A percentile compares a stretch with the other conserved stretches of the same genome.
These are phyloP conservation scores for Diarsia dahlii DNA, from an alignment of 2,888 invertebrate species.

Conservation along the genomic window DNA sequence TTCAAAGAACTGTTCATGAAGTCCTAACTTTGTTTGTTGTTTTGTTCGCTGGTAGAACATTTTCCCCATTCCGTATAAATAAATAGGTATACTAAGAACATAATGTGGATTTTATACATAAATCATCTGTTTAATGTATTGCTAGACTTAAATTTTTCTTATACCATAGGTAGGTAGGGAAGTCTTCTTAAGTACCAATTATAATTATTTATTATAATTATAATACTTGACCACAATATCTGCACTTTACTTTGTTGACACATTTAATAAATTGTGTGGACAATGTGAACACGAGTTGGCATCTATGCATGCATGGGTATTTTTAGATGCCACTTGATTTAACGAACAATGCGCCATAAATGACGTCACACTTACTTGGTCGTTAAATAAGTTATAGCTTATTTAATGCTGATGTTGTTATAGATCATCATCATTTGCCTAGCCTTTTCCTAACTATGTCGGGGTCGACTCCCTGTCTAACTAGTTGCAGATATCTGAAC, in stretches of 20 bases:
- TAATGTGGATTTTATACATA: too few species aligned
- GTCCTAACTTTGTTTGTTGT: not conserved
- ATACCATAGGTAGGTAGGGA: too few species aligned
- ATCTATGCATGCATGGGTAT: constrained; percentile 10
- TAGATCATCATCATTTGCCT: not conserved
- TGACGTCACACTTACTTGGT: constrained; percentile 2
- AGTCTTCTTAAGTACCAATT: not conserved
- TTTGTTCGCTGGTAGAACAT: not conserved
- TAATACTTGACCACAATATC: constrained; percentile 1
- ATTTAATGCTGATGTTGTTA: not conserved
- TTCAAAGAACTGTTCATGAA: too few species aligned
- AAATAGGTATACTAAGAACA: too few species aligned
- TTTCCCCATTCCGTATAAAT: not conserved
- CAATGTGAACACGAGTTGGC: not conserved
- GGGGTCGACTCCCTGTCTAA: not conserved
- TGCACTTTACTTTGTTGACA: not conserved
- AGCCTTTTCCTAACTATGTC: not conserved
- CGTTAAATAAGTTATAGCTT: not conserved
- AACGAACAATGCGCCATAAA: not conserved
- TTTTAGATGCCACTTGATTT: constrained; percentile 19
- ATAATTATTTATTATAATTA: not conserved
- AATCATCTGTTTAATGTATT: too few species aligned
- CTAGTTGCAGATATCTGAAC: not conserved
- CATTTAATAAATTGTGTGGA: constrained; percentile 7
- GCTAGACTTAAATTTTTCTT: not conserved